A percentile compares a stretch with the other conserved stretches of the same genome.
Evolutionary conservation across 1,140 invertebrate genomes (phyloP).

Genomic region (Scylla paramamosain): DNA sequence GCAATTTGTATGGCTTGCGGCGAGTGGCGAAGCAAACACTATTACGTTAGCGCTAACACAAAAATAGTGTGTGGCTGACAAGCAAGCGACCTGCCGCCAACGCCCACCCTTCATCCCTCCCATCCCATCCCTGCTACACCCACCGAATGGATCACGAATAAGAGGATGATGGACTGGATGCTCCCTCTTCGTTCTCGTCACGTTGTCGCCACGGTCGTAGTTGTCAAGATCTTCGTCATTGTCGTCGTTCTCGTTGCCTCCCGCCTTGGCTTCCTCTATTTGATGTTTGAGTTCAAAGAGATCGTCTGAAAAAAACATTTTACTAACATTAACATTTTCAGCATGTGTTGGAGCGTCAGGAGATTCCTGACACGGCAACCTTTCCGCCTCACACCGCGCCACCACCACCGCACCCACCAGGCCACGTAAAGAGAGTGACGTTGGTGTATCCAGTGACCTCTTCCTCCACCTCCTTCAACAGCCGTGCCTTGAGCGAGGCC

Average conservation of each 20-base stretch:
- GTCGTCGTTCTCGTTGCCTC: not conserved
- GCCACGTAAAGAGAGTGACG: not conserved
- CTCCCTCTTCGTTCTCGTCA: not conserved
- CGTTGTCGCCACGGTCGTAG: not conserved
- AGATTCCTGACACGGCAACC: not conserved
- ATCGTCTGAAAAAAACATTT: not conserved
- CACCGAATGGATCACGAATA: not conserved
- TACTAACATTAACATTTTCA: too few species aligned
- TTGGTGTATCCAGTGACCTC: not conserved
- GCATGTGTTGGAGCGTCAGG: not conserved
- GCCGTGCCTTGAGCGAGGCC: not conserved
- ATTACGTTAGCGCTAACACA: too few species aligned
- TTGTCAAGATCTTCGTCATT: not conserved
- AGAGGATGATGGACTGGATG: not conserved
- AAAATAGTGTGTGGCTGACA: too few species aligned
- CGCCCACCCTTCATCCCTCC: not conserved
- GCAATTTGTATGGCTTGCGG: too few species aligned
- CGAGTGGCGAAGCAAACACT: too few species aligned
- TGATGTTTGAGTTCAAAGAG: not conserved
- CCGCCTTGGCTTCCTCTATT: not conserved
- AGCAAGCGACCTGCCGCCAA: not conserved
- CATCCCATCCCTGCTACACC: not conserved
- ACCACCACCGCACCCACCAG: not conserved
- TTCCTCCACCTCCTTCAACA: constrained; percentile 13
- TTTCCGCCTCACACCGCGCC: not conserved